Conservation (phyloP, 2,113 vertebrate species). For the Brachypodius melanocephalos region DNA sequence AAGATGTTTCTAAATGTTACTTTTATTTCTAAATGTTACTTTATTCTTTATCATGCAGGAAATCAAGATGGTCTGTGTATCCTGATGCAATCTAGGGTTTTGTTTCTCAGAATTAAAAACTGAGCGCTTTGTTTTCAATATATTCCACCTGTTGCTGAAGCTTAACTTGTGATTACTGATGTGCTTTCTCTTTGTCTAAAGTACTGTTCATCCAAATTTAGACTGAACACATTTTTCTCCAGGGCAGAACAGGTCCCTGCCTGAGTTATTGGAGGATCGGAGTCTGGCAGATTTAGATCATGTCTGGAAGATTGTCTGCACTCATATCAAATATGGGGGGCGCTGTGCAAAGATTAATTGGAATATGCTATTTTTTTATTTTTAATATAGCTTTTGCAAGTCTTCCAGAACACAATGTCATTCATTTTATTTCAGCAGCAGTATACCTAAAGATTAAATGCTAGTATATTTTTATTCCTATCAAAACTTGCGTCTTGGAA, state of each 20-base stretch:
- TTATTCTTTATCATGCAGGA: not conserved
- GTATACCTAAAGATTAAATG: not conserved
- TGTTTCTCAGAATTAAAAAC: not conserved
- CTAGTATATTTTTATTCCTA: not conserved
- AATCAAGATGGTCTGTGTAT: not conserved
- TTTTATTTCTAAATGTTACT: not conserved
- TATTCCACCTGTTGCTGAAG: not conserved
- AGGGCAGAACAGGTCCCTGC: not conserved
- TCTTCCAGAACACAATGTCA: not conserved
- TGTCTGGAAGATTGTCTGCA: not conserved
- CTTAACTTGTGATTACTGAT: not conserved
- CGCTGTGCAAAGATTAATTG: not conserved
- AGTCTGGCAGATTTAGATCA: not conserved
- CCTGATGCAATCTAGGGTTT: not conserved
- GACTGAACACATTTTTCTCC: not conserved
- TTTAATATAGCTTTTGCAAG: not conserved
- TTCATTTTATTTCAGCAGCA: not conserved
- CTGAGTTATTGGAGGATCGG: not conserved
- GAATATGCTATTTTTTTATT: not conserved
- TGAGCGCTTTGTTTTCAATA: not conserved
- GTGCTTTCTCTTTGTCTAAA: not conserved
- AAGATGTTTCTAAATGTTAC: not conserved
- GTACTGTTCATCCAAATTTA: not conserved
- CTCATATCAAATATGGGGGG: not conserved
- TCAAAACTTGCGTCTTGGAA: not conserved